phyloP scores from a whole-genome alignment of 1,140 invertebrate species.

The Ephestia elutella region DNA sequence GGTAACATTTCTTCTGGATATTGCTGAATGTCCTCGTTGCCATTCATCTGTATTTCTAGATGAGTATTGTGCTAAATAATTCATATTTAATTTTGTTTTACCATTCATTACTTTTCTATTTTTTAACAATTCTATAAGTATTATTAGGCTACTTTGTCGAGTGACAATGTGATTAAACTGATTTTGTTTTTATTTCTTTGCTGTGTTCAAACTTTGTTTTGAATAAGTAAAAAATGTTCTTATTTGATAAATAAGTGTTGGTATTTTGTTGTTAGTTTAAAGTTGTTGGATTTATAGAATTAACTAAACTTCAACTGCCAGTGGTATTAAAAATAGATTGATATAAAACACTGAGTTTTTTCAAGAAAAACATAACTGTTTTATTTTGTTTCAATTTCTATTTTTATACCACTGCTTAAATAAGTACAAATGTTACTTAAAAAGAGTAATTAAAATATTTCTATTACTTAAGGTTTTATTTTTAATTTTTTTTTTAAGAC shows the following conservation, averaged over 20 bases:
- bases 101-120: neutral
- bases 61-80: slow-evolving; percentile 35
- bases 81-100: neutral
- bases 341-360: slow-evolving; percentile 29
- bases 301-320: neutral
- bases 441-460: neutral
- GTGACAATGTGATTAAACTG: too few species aligned
- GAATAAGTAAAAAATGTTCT: slow-evolving; percentile 6
- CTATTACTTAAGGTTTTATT: neutral
- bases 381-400: slow-evolving; percentile 13
- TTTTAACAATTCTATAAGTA: neutral
- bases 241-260: too few species aligned
- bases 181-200: neutral
- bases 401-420: slow-evolving; percentile 6
- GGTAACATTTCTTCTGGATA: slow-evolving; percentile 58
- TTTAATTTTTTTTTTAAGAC: too few species aligned
- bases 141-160: neutral
- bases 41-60: slow-evolving; percentile 51
- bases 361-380: slow-evolving; percentile 26
- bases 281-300: too few species aligned
- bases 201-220: slow-evolving; percentile 1
- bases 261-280: too few species aligned
- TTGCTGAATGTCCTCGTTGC: slow-evolving; percentile 54
- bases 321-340: neutral
- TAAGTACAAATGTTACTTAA: neutral